Evolutionary conservation across 2,888 invertebrate species (phyloP).

Genomic region (Invenusta paracnida): DNA sequence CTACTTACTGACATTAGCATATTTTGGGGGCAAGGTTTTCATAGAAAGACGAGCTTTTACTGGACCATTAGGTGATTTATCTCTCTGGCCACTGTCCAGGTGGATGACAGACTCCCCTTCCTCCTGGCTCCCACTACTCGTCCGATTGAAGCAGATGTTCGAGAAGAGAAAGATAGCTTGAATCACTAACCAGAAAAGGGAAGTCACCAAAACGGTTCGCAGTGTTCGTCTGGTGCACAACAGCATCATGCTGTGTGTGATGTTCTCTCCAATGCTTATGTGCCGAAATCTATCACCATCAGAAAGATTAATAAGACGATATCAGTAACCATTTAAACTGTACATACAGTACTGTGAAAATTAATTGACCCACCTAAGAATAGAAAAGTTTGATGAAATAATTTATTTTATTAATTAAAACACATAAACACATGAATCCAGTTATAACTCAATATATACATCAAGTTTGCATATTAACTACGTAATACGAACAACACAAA

Average conservation of each 20-base stretch:
- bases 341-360: background rate
- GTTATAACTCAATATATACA: background rate
- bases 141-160: background rate
- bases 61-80: too few relatives aligned
- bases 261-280: too few relatives aligned
- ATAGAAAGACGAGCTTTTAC: too few relatives aligned
- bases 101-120: background rate
- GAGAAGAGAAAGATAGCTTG: background rate
- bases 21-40: too few relatives aligned
- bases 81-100: too few relatives aligned
- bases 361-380: background rate
- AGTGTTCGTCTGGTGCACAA: background rate
- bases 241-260: too few relatives aligned
- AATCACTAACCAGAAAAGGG: background rate
- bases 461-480: background rate
- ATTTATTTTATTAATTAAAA: background rate
- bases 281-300: too few relatives aligned
- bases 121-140: background rate
- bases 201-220: background rate
- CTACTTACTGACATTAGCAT: too few relatives aligned
- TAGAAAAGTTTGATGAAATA: background rate
- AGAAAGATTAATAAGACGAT: too few relatives aligned
- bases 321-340: too few relatives aligned
- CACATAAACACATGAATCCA: background rate
- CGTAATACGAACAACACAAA: background rate